These are phyloP conservation scores for Lagorchestes hirsutus DNA, from an alignment of 2,797 vertebrate genomes.

Conservation along the genomic window DNA sequence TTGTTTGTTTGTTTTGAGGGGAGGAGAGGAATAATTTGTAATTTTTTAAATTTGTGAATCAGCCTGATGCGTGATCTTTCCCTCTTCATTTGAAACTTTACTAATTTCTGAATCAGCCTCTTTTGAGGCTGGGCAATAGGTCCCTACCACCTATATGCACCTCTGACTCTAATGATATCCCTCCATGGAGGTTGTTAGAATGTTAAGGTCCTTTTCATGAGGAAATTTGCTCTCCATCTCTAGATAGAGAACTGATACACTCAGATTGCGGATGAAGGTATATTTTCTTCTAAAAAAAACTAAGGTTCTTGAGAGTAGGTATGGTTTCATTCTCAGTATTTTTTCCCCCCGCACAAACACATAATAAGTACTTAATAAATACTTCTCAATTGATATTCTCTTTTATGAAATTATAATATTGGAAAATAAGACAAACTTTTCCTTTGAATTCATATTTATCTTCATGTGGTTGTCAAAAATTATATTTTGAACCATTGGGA, in stretches of 20 bases:
- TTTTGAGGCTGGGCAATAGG: background rate
- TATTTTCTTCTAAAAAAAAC: background rate
- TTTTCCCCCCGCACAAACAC: background rate
- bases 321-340: background rate
- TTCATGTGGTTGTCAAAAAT: background rate
- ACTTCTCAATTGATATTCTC: background rate
- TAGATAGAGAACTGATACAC: background rate
- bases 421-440: background rate
- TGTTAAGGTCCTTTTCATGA: background rate
- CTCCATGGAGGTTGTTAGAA: background rate
- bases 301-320: background rate
- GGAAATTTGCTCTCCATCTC: background rate
- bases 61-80: background rate
- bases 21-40: background rate
- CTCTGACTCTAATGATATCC: background rate
- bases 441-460: background rate
- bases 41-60: background rate
- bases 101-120: background rate
- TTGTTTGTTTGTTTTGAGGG: background rate
- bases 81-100: background rate
- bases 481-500: background rate
- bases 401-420: background rate
- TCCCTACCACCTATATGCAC: background rate
- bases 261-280: background rate
- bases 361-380: background rate